These are phyloP conservation scores for Patiria miniata DNA, from an alignment of 35 echinoderm and acorn worm genomes.

Conservation along the genomic window DNA sequence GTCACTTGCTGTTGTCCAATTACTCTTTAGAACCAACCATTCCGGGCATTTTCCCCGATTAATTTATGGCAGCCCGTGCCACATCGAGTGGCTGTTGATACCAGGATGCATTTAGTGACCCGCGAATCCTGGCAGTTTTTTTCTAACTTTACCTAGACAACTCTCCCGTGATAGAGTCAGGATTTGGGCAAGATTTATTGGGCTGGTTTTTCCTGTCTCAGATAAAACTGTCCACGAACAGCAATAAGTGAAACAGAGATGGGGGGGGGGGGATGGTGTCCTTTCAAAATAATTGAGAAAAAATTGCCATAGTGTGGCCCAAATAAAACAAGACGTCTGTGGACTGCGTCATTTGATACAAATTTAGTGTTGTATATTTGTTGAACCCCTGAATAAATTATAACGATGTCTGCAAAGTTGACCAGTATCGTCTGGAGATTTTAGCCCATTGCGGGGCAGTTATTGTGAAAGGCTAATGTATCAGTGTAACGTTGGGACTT, in stretches of 20 bases:
- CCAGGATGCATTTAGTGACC: background rate
- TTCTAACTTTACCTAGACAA: background rate
- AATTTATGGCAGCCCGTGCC: background rate
- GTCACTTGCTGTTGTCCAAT: background rate
- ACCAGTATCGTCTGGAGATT: background rate
- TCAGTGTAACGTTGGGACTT: no score
- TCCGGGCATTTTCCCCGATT: background rate
- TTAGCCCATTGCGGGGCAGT: no score
- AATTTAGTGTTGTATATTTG: background rate
- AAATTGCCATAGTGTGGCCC: background rate
- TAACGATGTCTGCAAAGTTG: background rate
- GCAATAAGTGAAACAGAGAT: background rate
- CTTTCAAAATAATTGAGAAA: background rate
- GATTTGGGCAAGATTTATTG: background rate
- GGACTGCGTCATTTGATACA: background rate
- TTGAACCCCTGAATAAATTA: background rate
- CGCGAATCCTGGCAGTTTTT: background rate
- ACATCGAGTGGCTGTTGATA: background rate
- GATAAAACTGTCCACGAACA: background rate
- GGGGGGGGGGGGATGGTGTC: background rate
- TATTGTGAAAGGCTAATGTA: no score
- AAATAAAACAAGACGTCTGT: background rate
- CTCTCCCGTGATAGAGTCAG: background rate
- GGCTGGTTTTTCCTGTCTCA: background rate
- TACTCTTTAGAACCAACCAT: background rate